Conservation (phyloP, 2,797 vertebrate genomes). For the Pachyuromys duprasi region DNA sequence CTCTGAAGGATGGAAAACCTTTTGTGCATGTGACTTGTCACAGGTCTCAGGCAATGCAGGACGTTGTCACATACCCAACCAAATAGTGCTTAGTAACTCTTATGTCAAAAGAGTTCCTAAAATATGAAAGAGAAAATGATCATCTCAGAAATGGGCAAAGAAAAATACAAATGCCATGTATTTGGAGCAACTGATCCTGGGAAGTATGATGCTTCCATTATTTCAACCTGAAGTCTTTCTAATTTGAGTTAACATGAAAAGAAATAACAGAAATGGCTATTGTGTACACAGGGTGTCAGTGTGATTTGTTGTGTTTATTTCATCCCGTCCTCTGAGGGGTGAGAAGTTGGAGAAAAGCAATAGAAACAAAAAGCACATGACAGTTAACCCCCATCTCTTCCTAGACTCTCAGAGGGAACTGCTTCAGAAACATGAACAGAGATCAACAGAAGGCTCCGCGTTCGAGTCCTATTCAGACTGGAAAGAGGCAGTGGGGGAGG, state of each 20-base stretch:
- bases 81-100: neutral
- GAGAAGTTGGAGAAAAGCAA: neutral
- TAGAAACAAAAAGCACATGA: neutral
- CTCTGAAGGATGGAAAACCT: neutral
- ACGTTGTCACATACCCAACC: neutral
- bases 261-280: neutral
- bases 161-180: neutral
- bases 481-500: neutral
- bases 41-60: neutral
- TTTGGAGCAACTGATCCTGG: neutral
- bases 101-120: neutral
- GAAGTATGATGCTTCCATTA: neutral
- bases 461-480: neutral
- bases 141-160: neutral
- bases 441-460: neutral
- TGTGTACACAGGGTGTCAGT: neutral
- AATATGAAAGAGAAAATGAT: neutral
- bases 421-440: neutral
- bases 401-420: neutral
- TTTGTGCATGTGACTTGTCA: neutral
- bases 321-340: accelerated
- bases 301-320: neutral
- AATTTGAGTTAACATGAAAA: neutral
- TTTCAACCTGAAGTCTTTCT: neutral
- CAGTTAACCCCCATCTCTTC: neutral